These are phyloP conservation scores for Mimas tiliae DNA, from an alignment of 2,888 invertebrate species.

Conservation along the genomic window DNA sequence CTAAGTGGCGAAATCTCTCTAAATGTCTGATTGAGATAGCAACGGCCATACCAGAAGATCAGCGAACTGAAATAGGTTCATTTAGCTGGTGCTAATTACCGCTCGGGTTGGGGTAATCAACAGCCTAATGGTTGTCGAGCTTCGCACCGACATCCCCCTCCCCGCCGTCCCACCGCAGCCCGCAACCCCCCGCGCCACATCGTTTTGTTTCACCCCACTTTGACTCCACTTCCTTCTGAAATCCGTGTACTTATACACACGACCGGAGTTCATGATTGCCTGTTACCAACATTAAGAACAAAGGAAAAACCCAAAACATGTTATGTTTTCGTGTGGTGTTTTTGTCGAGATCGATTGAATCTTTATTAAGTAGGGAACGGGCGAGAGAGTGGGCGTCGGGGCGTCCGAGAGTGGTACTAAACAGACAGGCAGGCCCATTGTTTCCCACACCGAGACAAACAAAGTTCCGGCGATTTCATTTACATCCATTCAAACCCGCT, in stretches of 20 bases:
- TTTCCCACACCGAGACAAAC: conserved; percentile 62
- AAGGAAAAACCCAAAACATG: conserved; percentile 30
- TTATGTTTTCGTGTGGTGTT: conserved; percentile 40
- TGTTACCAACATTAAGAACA: conserved; percentile 23
- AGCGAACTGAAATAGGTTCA: conserved; percentile 69
- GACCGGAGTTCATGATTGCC: conserved; percentile 17
- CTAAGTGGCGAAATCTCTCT: conserved; percentile 35
- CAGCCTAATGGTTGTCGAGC: conserved; percentile 66
- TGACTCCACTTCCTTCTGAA: conserved; percentile 30
- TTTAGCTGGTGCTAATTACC: conserved; percentile 77
- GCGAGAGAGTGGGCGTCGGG: conserved; percentile 44
- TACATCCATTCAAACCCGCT: conserved; percentile 55
- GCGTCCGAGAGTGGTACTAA: conserved; percentile 49
- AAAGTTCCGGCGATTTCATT: conserved; percentile 62
- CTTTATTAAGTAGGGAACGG: conserved; percentile 40
- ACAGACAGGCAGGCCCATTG: conserved; percentile 58
- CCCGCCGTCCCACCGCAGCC: neutral
- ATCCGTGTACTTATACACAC: conserved; percentile 27
- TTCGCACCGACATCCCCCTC: conserved; percentile 42
- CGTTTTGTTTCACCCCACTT: conserved; percentile 26
- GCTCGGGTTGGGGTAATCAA: conserved; percentile 69
- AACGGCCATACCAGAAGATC: conserved; percentile 60
- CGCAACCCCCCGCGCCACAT: conserved; percentile 29
- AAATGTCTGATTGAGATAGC: conserved; percentile 56
- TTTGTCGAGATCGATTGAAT: conserved; percentile 47